A percentile compares a stretch with the other conserved stretches of the same genome.
Conservation (phyloP, 2,113 vertebrate species). For the Haemorhous mexicanus region DNA sequence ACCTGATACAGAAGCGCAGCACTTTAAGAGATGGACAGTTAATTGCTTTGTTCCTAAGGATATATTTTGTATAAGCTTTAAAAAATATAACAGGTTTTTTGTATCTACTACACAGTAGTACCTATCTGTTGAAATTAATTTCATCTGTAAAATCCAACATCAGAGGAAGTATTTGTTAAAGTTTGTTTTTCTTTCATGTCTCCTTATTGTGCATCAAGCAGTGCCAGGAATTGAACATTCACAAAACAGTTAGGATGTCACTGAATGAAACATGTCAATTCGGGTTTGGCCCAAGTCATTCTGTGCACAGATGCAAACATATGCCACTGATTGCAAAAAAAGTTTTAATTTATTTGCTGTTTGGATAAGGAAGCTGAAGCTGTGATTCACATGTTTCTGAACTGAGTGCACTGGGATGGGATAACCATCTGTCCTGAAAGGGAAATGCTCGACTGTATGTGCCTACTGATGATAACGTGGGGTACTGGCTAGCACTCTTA, state of each 20-base stretch:
- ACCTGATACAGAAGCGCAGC: not conserved
- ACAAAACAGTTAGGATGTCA: not conserved
- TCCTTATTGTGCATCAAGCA: not conserved
- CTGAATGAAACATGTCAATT: slow-evolving; percentile 32
- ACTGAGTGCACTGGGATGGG: slow-evolving; percentile 38
- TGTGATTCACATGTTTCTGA: slow-evolving; percentile 57
- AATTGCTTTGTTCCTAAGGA: not conserved
- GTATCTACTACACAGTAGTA: not conserved
- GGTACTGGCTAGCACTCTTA: slow-evolving; percentile 14
- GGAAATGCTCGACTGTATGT: not conserved
- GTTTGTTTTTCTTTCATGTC: not conserved
- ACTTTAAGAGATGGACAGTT: not conserved
- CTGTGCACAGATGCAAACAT: slow-evolving; percentile 65
- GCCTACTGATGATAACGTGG: not conserved
- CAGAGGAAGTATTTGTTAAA: not conserved
- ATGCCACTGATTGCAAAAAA: slow-evolving; percentile 57
- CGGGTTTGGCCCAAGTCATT: slow-evolving; percentile 49
- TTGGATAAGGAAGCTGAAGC: slow-evolving; percentile 51
- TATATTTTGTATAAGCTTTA: not conserved
- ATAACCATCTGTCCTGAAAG: slow-evolving; percentile 64
- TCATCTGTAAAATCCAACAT: not conserved
- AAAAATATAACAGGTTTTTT: not conserved
- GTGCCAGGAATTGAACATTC: not conserved
- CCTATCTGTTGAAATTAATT: not conserved
- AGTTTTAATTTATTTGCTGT: slow-evolving; percentile 58